A percentile compares a stretch with the other conserved stretches of the same genome.
phyloP scores from a whole-genome alignment of 2,113 vertebrate genomes.

The Odocoileus virginianus region DNA sequence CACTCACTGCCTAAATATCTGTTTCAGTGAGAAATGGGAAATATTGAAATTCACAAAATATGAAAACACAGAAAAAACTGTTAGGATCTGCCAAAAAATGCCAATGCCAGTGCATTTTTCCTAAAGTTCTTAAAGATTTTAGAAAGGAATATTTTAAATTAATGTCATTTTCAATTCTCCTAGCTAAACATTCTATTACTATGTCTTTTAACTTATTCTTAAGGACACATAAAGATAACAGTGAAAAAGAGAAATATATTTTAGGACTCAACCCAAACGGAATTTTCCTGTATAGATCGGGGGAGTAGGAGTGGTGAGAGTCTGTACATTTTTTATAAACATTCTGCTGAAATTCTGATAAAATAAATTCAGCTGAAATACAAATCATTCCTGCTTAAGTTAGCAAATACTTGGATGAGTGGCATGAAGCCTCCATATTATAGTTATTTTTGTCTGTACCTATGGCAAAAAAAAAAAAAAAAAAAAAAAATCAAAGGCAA shows the following conservation, averaged over 20 bases:
- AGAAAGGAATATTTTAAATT: neutral
- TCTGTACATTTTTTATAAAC: neutral
- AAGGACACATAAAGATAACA: neutral
- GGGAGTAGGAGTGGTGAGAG: neutral
- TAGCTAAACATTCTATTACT: neutral
- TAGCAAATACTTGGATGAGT: neutral
- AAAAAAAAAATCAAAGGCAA: neutral
- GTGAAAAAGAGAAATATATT: neutral
- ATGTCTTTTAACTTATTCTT: neutral
- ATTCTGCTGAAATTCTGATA: neutral
- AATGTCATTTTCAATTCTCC: neutral
- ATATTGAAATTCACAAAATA: neutral
- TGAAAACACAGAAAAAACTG: neutral
- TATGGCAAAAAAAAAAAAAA: neutral
- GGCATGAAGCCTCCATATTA: neutral
- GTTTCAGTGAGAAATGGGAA: neutral
- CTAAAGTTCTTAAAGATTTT: neutral
- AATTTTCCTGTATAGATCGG: neutral
- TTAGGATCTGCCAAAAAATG: neutral
- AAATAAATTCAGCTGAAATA: neutral
- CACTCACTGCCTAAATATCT: neutral
- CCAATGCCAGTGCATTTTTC: accelerated
- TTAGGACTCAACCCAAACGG: neutral
- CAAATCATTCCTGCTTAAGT: neutral
- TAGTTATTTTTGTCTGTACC: neutral